Evolutionary conservation across 1,140 invertebrate genomes (phyloP).

Genomic region (Parasteatoda tepidariorum): DNA sequence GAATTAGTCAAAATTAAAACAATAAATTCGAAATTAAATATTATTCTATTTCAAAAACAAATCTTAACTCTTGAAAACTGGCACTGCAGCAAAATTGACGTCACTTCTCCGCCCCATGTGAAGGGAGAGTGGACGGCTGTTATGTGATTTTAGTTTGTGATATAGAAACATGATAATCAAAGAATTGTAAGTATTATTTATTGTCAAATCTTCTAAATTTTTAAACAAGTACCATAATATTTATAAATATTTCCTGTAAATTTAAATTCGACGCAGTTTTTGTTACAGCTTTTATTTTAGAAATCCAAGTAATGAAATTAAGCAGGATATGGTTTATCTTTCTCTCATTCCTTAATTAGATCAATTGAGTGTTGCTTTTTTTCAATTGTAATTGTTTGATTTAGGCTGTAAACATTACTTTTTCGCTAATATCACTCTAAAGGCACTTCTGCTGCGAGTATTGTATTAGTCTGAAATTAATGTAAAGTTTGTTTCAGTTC

Average conservation of each 20-base stretch:
- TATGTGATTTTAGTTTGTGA: neutral
- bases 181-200: slow-evolving; percentile 45
- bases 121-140: slow-evolving; percentile 35
- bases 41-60: slow-evolving; percentile 27
- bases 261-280: too few species aligned
- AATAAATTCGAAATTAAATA: neutral
- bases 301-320: slow-evolving; percentile 4
- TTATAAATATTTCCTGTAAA: too few species aligned
- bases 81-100: slow-evolving; percentile 58
- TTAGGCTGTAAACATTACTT: too few species aligned
- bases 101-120: slow-evolving; percentile 61
- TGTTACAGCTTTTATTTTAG: too few species aligned
- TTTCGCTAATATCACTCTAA: too few species aligned
- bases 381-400: too few species aligned
- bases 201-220: too few species aligned
- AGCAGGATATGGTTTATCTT: neutral
- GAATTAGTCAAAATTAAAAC: too few species aligned
- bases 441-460: too few species aligned
- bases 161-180: slow-evolving; percentile 52
- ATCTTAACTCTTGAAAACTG: slow-evolving; percentile 52
- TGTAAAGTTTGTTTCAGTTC: too few species aligned
- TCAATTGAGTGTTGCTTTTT: neutral
- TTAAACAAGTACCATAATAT: too few species aligned
- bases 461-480: too few species aligned
- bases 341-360: neutral